Base-by-base conservation (phyloP, 1,140 invertebrate species). In the Cydia fagiglandana region DNA sequence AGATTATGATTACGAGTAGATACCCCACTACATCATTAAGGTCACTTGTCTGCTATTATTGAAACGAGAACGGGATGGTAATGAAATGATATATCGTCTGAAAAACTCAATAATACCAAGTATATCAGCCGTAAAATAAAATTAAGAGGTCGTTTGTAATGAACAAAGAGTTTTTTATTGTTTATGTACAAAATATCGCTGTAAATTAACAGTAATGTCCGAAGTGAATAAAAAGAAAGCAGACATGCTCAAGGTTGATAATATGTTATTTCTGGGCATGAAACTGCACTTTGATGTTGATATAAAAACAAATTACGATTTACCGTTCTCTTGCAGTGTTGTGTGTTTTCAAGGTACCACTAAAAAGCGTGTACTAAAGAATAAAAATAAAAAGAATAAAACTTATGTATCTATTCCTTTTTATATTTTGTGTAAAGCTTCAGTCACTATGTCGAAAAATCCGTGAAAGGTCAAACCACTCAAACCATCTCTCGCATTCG, bases 121-220 rank as follows among this genome's bases (percentile, higher is more conserved):
- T 56, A 17, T 56, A 17, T 56, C n/a, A 56, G n/a, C 7, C 53
- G 7, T 56, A 56, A 56, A 56, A 17, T 56, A 56, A 56, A 17
- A 17, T 56, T 56, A 56, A 56, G 53, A 56, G 53, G 6, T 56
- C n/a, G n/a, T 56, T 56, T 56, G 53, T 56, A 56, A 17, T 17
- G 15, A 56, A 56, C 15, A 56, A 56, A 56, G 15, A 56, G 53
- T 56, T 56, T 56, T 56, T 17, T 56, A 20, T 56, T 56, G n/a
- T 56, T n/a, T 56, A 56, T 6, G 53, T 17, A 56, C n/a, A 53
- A 53, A 17, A 53, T n/a, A n/a, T 53, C 50, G 50, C 50, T 61
- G 17, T 61, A 61, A 24, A 61, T 61, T 61, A 61, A 61, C 53
- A 61, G 17, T 24, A 61, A 20, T 61, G 53, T 61, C 9, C 10